These are phyloP conservation scores for Gymnarchus niloticus DNA, from an alignment of 2,113 vertebrate species.

Conservation along the genomic window DNA sequence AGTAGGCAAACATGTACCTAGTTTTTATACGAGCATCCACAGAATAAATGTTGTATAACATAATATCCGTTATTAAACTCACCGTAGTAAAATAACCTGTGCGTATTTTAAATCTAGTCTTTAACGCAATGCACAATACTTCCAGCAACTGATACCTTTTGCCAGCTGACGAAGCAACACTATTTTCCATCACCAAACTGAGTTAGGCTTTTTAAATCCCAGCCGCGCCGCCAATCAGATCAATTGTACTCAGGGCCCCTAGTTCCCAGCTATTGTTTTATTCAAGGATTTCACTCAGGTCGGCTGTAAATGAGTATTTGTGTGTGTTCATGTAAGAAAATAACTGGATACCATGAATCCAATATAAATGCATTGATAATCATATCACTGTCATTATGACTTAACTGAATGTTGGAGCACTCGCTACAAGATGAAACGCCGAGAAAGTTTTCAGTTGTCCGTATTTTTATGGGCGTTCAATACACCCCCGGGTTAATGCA, in stretches of 20 bases:
- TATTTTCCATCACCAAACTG: not conserved
- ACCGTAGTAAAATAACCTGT: not conserved
- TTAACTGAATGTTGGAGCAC: not conserved
- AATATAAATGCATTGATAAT: not conserved
- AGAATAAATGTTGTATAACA: not conserved
- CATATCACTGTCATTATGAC: not conserved
- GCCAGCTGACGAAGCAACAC: not conserved
- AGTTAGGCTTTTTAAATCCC: conserved; percentile 19
- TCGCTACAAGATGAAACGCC: not conserved
- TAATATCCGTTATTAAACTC: not conserved
- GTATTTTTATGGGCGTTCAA: not conserved
- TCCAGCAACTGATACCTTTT: too few relatives aligned
- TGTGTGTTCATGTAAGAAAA: not conserved
- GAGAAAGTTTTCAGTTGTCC: conserved; percentile 8
- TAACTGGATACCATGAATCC: not conserved
- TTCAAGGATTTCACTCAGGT: not conserved
- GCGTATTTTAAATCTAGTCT: too few relatives aligned
- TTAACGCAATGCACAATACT: too few relatives aligned
- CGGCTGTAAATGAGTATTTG: not conserved
- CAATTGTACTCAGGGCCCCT: not conserved
- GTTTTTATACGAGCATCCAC: too few relatives aligned
- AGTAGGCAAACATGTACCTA: too few relatives aligned
- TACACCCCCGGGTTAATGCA: not conserved
- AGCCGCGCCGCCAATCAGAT: conserved; percentile 21
- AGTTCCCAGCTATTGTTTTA: not conserved